These are phyloP conservation scores for Mergus octosetaceus DNA, from an alignment of 2,797 vertebrate genomes.

Conservation along the genomic window DNA sequence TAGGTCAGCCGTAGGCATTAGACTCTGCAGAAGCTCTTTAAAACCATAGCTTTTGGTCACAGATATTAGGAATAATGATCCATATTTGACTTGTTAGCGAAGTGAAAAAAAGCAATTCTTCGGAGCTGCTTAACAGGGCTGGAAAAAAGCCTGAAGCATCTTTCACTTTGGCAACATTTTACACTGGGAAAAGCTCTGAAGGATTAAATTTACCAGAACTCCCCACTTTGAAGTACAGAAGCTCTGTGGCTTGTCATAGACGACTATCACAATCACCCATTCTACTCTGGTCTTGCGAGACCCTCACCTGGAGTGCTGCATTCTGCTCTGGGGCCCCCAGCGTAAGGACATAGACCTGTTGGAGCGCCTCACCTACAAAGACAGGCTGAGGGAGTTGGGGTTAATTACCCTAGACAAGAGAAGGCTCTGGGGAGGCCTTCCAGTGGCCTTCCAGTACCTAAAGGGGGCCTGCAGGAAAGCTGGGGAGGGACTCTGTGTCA, in stretches of 20 bases:
- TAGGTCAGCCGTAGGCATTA: not conserved
- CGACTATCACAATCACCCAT: not conserved
- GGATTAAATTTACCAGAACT: not conserved
- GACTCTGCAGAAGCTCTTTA: not conserved
- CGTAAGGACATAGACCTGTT: not conserved
- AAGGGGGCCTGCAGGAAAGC: not conserved
- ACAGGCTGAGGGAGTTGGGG: not conserved
- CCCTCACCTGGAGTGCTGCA: no score
- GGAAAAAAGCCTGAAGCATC: not conserved
- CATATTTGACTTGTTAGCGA: not conserved
- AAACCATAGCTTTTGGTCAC: not conserved
- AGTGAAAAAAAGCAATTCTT: not conserved
- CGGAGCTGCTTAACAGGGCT: not conserved
- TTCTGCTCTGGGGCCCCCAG: not conserved
- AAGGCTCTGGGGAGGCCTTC: not conserved
- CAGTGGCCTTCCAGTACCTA: not conserved
- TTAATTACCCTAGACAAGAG: not conserved
- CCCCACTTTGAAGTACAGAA: not conserved
- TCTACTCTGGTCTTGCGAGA: not conserved
- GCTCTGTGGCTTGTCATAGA: not conserved
- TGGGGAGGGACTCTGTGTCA: not conserved
- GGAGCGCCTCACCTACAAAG: not conserved
- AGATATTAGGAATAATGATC: not conserved
- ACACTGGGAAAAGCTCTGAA: not conserved
- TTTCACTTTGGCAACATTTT: not conserved